Conservation (phyloP, 2,888 invertebrate species). For the Melinaea marsaeus region DNA sequence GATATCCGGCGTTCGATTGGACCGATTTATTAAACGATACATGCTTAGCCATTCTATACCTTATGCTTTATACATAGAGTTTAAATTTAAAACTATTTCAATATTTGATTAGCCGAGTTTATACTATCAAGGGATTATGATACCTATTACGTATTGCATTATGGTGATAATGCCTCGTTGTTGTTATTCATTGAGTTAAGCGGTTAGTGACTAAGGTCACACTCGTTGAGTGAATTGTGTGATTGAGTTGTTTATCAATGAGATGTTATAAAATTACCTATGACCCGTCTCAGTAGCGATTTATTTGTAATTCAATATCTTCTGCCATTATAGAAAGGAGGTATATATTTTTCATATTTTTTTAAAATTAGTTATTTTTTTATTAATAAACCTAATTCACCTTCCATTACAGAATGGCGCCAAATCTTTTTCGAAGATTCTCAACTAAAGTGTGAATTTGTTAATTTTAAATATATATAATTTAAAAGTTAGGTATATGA, state of each 20-base stretch:
- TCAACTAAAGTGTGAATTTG: no score
- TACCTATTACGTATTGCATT: slow-evolving; percentile 1
- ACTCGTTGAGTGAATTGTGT: slow-evolving; percentile 41
- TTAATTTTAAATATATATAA: no score
- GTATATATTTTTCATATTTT: no score
- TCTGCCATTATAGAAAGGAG: no score
- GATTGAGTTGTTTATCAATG: slow-evolving; percentile 27
- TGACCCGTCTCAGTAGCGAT: neutral
- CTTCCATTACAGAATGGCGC: no score
- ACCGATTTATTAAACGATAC: slow-evolving; percentile 36
- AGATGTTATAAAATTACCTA: slow-evolving; percentile 1
- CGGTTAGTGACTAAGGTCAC: slow-evolving; percentile 56
- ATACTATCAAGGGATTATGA: slow-evolving; percentile 13
- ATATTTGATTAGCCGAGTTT: neutral
- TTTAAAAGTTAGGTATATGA: no score
- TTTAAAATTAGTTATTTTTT: no score
- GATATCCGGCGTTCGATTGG: slow-evolving; percentile 67
- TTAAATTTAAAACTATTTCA: neutral
- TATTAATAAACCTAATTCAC: no score
- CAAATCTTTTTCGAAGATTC: no score
- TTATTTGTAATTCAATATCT: no score
- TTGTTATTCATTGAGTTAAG: slow-evolving; percentile 57
- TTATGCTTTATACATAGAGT: neutral
- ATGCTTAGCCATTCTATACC: slow-evolving; percentile 19
- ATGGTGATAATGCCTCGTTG: slow-evolving; percentile 1